A percentile compares a stretch with the other conserved stretches of the same genome.
Evolutionary conservation across 1,140 invertebrate species (phyloP).

Genomic region (Panagrolaimus sp.): DNA sequence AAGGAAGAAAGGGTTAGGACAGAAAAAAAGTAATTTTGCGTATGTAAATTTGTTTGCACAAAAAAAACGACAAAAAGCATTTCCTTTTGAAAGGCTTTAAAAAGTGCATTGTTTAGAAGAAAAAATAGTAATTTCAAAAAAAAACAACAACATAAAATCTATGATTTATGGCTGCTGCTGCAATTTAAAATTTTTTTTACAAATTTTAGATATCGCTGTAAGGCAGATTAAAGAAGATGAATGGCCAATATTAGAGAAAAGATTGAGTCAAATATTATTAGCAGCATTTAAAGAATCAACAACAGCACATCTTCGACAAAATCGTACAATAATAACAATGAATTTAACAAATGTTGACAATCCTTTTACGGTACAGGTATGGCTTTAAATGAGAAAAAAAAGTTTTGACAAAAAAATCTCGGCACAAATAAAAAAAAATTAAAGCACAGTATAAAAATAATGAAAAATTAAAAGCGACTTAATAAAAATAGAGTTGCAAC

Average conservation of each 20-base stretch:
- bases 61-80: no score
- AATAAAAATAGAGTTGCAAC: slow-evolving; percentile 2
- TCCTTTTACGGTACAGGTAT: neutral
- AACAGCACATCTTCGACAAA: slow-evolving; percentile 7
- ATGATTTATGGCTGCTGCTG: no score
- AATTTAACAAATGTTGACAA: neutral
- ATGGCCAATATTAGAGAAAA: neutral
- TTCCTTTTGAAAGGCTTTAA: no score
- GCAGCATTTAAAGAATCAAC: slow-evolving; percentile 6
- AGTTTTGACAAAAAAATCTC: neutral
- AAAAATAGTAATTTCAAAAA: no score
- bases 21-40: neutral
- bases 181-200: no score
- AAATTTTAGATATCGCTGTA: slow-evolving; percentile 4
- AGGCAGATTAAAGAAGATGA: neutral
- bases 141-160: no score
- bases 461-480: neutral
- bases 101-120: no score
- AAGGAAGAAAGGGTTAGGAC: neutral
- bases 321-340: neutral
- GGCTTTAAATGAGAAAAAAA: neutral
- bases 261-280: neutral
- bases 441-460: slow-evolving; percentile 8
- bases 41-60: neutral
- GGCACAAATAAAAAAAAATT: neutral